These are phyloP conservation scores for Bicyclus anynana DNA, from an alignment of 1,140 invertebrate genomes.

Conservation along the genomic window DNA sequence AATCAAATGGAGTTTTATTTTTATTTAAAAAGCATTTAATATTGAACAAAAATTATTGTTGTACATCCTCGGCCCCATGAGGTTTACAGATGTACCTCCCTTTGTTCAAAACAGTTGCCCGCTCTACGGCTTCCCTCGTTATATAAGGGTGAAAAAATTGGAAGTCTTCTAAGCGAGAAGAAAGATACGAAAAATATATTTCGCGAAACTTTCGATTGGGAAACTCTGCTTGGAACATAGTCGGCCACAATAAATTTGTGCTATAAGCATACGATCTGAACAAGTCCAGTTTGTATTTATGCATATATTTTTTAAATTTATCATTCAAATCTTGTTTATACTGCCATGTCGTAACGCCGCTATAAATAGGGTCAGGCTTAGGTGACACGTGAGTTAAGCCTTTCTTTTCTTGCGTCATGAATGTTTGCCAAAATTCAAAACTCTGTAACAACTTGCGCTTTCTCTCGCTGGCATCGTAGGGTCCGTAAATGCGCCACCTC, in stretches of 20 bases:
- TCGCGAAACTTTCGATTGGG: conserved; percentile 63
- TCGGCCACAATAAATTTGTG: conserved; percentile 57
- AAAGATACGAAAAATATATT: conserved; percentile 65
- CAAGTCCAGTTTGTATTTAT: conserved; percentile 45
- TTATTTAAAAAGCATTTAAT: neutral
- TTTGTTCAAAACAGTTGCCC: conserved; percentile 31
- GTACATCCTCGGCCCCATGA: conserved; percentile 27
- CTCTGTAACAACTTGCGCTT: conserved; percentile 41
- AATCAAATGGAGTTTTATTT: neutral
- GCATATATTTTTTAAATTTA: conserved; percentile 45
- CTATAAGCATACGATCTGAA: conserved; percentile 51
- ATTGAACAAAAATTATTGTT: conserved; percentile 12
- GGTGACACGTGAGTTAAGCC: conserved; percentile 45
- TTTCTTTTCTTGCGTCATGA: conserved; percentile 36
- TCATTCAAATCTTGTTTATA: conserved; percentile 51
- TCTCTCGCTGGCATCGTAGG: conserved; percentile 33
- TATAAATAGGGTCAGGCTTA: conserved; percentile 34
- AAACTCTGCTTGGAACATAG: conserved; percentile 58
- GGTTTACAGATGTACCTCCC: conserved; percentile 51
- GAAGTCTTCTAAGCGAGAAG: conserved; percentile 45
- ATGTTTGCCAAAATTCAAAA: conserved; percentile 41
- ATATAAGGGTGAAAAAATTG: conserved; percentile 59
- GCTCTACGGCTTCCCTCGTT: conserved; percentile 39
- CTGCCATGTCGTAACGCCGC: conserved; percentile 45
- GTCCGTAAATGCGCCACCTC: conserved; percentile 54